Evolutionary conservation across 2,888 invertebrate genomes (phyloP).

Genomic region (Drosophila demipolita): DNA sequence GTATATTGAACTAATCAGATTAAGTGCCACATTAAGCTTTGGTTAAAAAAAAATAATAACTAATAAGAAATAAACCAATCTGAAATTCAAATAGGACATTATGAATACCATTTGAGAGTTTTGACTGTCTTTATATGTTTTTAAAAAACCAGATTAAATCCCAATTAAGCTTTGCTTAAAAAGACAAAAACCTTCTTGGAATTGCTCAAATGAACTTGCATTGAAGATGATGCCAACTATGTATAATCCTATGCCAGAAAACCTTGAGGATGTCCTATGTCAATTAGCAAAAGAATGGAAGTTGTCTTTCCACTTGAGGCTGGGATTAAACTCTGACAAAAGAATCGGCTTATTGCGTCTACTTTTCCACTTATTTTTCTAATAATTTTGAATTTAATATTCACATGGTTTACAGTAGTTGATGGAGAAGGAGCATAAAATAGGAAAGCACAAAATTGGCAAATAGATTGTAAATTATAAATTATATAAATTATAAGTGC

Average conservation of each 20-base stretch:
- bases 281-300: not conserved
- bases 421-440: not conserved
- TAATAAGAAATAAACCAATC: not conserved
- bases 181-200: not conserved
- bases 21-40: not conserved
- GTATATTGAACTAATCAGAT: not conserved
- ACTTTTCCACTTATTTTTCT: not conserved
- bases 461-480: no score
- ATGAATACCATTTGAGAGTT: no score
- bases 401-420: not conserved
- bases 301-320: not conserved
- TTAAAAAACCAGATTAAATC: not conserved
- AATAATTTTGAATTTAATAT: not conserved
- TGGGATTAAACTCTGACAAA: not conserved
- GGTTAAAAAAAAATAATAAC: no score
- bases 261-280: not conserved
- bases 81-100: not conserved
- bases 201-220: not conserved
- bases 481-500: no score
- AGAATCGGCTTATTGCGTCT: not conserved
- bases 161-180: not conserved
- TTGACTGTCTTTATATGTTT: no score
- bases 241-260: not conserved
- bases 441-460: not conserved
- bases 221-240: not conserved